Conservation (phyloP, 2,888 invertebrate genomes). For the Polyploca ridens region DNA sequence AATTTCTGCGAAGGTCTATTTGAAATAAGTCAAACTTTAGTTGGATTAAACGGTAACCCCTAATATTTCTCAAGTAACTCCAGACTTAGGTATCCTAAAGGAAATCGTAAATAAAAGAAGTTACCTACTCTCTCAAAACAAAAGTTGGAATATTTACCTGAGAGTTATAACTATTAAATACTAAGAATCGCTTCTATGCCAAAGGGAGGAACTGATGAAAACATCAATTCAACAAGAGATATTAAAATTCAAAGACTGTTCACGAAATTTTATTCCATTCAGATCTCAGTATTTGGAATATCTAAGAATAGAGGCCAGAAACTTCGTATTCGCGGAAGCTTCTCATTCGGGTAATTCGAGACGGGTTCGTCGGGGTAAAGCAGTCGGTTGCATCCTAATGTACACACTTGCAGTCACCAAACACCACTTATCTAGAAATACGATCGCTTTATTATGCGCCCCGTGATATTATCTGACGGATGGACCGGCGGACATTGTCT, state of each 20-base stretch:
- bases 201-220: too few relatives aligned
- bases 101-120: neutral
- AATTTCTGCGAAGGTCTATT: too few relatives aligned
- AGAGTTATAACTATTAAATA: too few relatives aligned
- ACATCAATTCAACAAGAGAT: neutral
- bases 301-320: constrained; percentile 32
- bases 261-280: neutral
- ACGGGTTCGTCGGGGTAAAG: constrained; percentile 28
- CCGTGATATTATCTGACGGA: constrained; percentile 51
- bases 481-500: constrained; percentile 14
- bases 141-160: too few relatives aligned
- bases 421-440: constrained; percentile 58
- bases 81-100: neutral
- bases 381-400: constrained; percentile 59
- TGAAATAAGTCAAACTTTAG: too few relatives aligned
- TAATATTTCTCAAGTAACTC: neutral
- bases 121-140: too few relatives aligned
- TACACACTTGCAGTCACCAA: constrained; percentile 37
- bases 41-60: neutral
- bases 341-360: constrained; percentile 47
- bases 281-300: constrained; percentile 13
- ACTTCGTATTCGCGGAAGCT: constrained; percentile 45
- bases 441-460: constrained; percentile 62
- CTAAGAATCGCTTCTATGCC: too few relatives aligned
- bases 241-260: neutral